Evolutionary conservation across 2,888 invertebrate genomes (phyloP).

Genomic region (Hartigia nigra): DNA sequence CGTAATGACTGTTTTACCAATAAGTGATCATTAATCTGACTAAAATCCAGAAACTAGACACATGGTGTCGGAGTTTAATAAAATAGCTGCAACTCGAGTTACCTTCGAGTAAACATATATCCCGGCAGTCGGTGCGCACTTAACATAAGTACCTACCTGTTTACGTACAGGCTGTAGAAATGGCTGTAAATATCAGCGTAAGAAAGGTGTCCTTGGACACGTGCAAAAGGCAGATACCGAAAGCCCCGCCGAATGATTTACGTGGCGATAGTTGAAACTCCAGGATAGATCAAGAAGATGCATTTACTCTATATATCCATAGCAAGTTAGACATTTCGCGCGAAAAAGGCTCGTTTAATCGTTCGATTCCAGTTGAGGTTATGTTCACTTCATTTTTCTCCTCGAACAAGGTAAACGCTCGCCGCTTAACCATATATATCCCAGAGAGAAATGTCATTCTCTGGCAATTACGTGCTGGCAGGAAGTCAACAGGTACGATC

Average conservation of each 20-base stretch:
- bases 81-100: neutral
- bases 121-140: neutral
- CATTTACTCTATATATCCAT: neutral
- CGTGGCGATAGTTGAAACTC: conserved; percentile 43
- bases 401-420: neutral
- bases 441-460: neutral
- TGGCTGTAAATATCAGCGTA: conserved; percentile 37
- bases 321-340: conserved; percentile 6
- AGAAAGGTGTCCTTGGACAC: conserved; percentile 36
- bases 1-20: neutral
- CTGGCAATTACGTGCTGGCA: conserved; percentile 13
- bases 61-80: neutral
- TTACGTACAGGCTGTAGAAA: neutral
- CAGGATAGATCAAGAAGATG: conserved; percentile 35
- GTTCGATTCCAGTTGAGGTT: neutral
- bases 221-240: conserved; percentile 15
- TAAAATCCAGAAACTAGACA: neutral
- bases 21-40: neutral
- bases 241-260: conserved; percentile 37
- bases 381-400: neutral
- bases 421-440: neutral
- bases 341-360: neutral
- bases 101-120: neutral
- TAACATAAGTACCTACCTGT: neutral
- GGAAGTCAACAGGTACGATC: conserved; percentile 39